Evolutionary conservation across 1,140 invertebrate genomes (phyloP), one percentile per base, ranked within the genome.

Genomic region (Periplaneta americana): DNA sequence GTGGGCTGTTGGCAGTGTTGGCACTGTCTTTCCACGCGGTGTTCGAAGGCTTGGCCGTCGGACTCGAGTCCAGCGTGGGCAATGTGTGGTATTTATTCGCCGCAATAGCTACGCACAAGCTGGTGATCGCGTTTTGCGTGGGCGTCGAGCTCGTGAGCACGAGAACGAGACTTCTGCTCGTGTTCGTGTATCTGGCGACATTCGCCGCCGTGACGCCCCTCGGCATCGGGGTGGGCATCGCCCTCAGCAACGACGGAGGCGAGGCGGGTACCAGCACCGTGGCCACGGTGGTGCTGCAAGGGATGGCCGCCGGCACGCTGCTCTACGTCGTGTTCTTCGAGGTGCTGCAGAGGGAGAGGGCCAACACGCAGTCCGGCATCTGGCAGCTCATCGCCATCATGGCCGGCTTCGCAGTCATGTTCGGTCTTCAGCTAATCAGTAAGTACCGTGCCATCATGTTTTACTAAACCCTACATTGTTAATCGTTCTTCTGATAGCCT

Each of bases 301-400:
- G 95, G 13, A 91, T 97, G 88, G 96, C 96, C 0, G 95, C 95
- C 74, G 96, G 96, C 31, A 97, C 96, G 0, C 89, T 98, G 17
- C 90, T 97, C 0, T 97, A 97, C 86, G 96, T 98, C 39, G 95
- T 97, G 2, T 97, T 97, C 91, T 97, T 97, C 86, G 96, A 97
- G 88, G 95, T 98, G 34, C 90, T 97, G 77, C 94, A 95, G 48
- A 90, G 94, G 80, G 95, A 96, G 85, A 90, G 93, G 66, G 91
- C 92, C 32, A 93, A 92, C 84, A 88, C 89, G 17, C 91, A 92
- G 80, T 90, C 89, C 74, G 95, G 95, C 6, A 87, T 96, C 32
- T 85, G 93, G 3, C 94, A 96, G 85, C 90, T 95, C 81, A 80
- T 92, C 5, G 91, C 94, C 4, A 93, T 96, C 34, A 86, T 96